Percentiles rank a stretch among this genome's conserved stretches.
These are phyloP conservation scores for Suncus etruscus DNA, from an alignment of 2,113 vertebrate species.

Conservation along the genomic window DNA sequence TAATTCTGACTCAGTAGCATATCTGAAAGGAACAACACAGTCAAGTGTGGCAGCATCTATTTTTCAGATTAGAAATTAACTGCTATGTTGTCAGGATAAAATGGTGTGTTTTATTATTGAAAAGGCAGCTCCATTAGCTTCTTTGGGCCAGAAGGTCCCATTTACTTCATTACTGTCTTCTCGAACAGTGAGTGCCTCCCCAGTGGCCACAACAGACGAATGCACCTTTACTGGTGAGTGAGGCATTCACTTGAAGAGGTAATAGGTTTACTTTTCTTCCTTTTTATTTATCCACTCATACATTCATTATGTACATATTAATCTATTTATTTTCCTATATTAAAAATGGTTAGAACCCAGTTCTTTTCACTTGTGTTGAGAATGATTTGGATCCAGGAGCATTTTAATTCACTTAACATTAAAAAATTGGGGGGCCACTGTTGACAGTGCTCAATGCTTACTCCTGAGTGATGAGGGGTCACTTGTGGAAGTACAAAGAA, in stretches of 20 bases:
- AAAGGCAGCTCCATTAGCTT: conserved; percentile 66
- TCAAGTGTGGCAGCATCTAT: conserved; percentile 69
- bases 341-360: neutral
- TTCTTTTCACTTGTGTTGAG: conserved; percentile 46
- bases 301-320: too few relatives aligned
- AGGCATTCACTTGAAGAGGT: conserved; percentile 21
- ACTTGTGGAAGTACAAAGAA: too few relatives aligned
- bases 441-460: too few relatives aligned
- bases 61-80: conserved; percentile 81
- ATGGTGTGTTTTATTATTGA: conserved; percentile 74
- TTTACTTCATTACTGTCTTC: conserved; percentile 79
- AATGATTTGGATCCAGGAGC: neutral
- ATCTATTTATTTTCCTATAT: too few relatives aligned
- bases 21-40: conserved; percentile 69
- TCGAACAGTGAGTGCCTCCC: conserved; percentile 67
- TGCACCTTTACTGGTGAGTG: conserved; percentile 53
- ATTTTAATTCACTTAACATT: conserved; percentile 18
- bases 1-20: conserved; percentile 69
- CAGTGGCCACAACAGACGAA: conserved; percentile 60
- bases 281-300: conserved; percentile 10
- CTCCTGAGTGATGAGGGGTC: too few relatives aligned
- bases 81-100: conserved; percentile 75
- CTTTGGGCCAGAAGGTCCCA: conserved; percentile 64
- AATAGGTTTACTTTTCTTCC: conserved; percentile 31
- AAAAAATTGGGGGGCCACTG: neutral